Base-by-base conservation (phyloP, 2,113 vertebrate genomes). In the Chionodraco myersi region DNA sequence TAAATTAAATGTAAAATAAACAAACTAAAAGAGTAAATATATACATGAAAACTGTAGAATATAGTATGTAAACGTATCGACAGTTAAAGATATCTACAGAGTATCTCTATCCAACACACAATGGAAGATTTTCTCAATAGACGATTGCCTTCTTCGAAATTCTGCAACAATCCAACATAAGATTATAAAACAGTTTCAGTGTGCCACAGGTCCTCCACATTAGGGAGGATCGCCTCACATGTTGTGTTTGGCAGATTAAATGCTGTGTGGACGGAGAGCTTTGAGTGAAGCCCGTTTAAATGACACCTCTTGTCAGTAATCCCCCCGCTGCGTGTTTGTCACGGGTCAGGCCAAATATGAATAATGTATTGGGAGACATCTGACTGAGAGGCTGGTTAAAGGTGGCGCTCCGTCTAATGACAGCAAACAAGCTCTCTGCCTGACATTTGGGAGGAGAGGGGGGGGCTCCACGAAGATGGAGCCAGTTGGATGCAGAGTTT, bases 341-440 rank as follows among this genome's bases (percentile, higher is more conserved):
- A 72, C 68, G 47, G 85, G 80, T 92, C 84, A 84, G 80, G 77
- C 87, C 72, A 63, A 58, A 62, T 79, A 92, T 93, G 84, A 93
- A 94, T 94, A 91, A 90, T 94, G 90, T 85, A 94, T 85, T 11
- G 49, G 41, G 58, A 84, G 82, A 65, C 82, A 87, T 88, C 80
- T 90, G 86, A 91, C 86, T 89, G 87, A 80, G 89, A 89, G 71
- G 86, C 77, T 88, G 87, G 80, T 75, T 83, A 86, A 89, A 93
- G 88, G 91, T 90, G 86, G 71, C 23, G 56, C 68, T 87, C 79
- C 61, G 69, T 86, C 76, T 91, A 88, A 92, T 85, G 90, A 89
- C 86, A 10, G 85, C 82, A 86, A 89, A 92, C 91, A 89, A 86
- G 82, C 78, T 48, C 71, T 71, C 49, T 67, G 21, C 18, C 83